Evolutionary conservation across 2,797 vertebrate species (phyloP).

Genomic region (Sebastes trivittatus): DNA sequence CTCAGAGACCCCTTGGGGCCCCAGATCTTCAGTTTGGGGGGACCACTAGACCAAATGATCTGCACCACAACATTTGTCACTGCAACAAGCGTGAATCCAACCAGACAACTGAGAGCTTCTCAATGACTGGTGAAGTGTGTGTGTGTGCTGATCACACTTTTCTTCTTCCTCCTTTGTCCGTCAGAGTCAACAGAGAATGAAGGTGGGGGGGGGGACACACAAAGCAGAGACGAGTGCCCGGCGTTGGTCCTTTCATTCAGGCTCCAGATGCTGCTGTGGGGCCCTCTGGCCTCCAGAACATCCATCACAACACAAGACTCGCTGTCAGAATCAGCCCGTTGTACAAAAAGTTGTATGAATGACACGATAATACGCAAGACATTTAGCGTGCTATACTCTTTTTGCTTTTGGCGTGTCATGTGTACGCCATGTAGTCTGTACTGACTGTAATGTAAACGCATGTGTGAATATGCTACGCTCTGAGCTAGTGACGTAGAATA

Average conservation of each 20-base stretch:
- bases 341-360: no score
- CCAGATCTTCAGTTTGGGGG: background rate
- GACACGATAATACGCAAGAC: no score
- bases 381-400: no score
- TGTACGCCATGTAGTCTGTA: no score
- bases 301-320: constrained; percentile 1
- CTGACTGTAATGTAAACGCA: no score
- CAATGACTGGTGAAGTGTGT: background rate
- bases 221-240: constrained; percentile 13
- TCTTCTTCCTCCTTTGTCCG: constrained; percentile 18
- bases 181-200: background rate
- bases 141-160: background rate
- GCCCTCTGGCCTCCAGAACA: background rate
- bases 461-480: no score
- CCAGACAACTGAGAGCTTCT: background rate
- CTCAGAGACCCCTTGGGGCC: background rate
- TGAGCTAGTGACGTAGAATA: no score
- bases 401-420: no score
- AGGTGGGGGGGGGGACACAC: background rate
- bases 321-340: background rate
- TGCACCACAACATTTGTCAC: background rate
- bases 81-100: background rate
- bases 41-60: background rate
- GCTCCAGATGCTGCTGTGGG: constrained; percentile 28
- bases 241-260: constrained; percentile 4